Conservation (phyloP, 2,888 invertebrate species). For the Oscheius sp. region DNA sequence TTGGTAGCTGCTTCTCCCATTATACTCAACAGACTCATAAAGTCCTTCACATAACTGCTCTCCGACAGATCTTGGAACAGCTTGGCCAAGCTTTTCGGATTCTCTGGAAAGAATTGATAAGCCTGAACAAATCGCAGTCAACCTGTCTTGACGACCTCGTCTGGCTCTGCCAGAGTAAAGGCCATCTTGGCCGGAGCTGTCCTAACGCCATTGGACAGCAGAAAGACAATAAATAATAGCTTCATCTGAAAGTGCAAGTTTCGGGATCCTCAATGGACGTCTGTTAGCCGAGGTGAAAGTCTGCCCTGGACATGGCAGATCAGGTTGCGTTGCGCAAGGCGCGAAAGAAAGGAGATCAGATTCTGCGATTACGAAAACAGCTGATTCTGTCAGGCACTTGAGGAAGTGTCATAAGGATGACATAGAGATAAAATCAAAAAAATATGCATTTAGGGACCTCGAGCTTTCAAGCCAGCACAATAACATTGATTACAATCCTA, state of each 20-base stretch:
- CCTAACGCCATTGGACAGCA: neutral
- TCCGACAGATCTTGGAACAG: slow-evolving; percentile 25
- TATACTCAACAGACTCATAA: slow-evolving; percentile 34
- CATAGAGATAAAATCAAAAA: no score
- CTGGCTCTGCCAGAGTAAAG: slow-evolving; percentile 29
- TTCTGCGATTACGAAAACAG: neutral
- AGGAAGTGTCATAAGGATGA: no score
- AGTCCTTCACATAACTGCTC: slow-evolving; percentile 31
- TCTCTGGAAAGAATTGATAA: slow-evolving; percentile 10
- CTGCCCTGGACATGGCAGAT: neutral
- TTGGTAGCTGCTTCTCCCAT: slow-evolving; percentile 1
- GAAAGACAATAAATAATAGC: slow-evolving; percentile 38
- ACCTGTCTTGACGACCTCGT: slow-evolving; percentile 36
- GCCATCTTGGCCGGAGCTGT: slow-evolving; percentile 25
- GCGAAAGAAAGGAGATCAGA: slow-evolving; percentile 8
- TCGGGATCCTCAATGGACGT: slow-evolving; percentile 19
- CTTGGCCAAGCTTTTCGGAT: slow-evolving; percentile 13
- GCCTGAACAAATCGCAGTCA: neutral
- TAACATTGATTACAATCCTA: no score
- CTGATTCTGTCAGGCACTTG: neutral
- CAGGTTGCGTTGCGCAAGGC: slow-evolving; percentile 29
- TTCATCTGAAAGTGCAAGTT: slow-evolving; percentile 40
- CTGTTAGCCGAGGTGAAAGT: slow-evolving; percentile 38
- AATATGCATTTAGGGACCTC: no score
- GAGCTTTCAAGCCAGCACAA: no score